A percentile compares a stretch with the other conserved stretches of the same genome.
Conservation (phyloP, 2,797 vertebrate species). For the Clarias platycephalus region DNA sequence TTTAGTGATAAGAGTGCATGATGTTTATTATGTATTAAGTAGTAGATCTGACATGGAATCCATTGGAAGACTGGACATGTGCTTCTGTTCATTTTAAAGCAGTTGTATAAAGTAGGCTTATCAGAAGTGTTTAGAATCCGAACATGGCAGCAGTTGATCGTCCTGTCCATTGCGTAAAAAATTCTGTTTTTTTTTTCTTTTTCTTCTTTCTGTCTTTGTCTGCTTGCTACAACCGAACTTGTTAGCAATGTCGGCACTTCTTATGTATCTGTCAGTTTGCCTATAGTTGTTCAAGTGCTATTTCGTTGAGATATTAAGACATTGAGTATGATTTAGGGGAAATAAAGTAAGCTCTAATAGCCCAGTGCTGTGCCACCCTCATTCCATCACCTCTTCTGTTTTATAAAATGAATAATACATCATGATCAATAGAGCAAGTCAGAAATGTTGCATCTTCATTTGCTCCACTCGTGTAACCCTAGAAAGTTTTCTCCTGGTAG, state of each 20-base stretch:
- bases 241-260: not conserved
- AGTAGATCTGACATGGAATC: not conserved
- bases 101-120: not conserved
- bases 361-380: not conserved
- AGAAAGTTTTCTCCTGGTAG: not conserved
- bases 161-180: not conserved
- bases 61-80: not conserved
- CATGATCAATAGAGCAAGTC: slow-evolving; percentile 55
- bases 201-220: not conserved
- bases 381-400: slow-evolving; percentile 51
- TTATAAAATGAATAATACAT: slow-evolving; percentile 67
- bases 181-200: not conserved
- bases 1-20: not conserved
- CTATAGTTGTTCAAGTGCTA: not conserved
- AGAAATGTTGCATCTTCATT: slow-evolving; percentile 55
- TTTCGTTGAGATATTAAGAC: not conserved
- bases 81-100: not conserved
- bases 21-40: not conserved
- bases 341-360: not conserved
- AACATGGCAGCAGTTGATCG: not conserved
- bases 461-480: slow-evolving; percentile 47
- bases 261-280: not conserved
- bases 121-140: not conserved
- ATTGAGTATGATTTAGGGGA: not conserved
- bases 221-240: not conserved